Evolutionary conservation across 2,113 vertebrate species (phyloP).

Genomic region (Cryptotis parvus): DNA sequence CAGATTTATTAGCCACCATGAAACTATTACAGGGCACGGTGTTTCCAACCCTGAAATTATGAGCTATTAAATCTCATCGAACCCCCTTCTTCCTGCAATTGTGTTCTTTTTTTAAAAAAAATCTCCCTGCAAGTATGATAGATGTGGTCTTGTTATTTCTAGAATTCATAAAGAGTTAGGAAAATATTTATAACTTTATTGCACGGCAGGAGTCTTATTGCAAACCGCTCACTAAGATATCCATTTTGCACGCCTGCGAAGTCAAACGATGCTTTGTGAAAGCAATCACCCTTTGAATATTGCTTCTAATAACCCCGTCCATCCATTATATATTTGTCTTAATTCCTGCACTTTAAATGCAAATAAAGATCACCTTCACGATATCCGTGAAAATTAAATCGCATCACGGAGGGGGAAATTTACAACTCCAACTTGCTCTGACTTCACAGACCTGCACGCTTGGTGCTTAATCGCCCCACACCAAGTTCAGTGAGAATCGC

Average conservation of each 20-base stretch:
- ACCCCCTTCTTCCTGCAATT: background rate
- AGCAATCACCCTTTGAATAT: background rate
- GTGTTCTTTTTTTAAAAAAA: background rate
- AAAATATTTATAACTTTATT: background rate
- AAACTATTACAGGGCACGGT: background rate
- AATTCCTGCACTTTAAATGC: slow-evolving; percentile 25
- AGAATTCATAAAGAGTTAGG: background rate
- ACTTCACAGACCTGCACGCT: too few species aligned
- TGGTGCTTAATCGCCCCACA: too few species aligned
- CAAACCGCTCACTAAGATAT: too few species aligned
- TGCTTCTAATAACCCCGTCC: background rate
- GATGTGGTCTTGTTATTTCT: background rate
- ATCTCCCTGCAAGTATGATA: background rate
- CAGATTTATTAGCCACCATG: background rate
- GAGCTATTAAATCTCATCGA: background rate
- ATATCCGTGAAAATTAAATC: slow-evolving; percentile 14
- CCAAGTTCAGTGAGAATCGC: too few species aligned
- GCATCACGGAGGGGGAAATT: background rate
- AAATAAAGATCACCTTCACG: slow-evolving; percentile 35
- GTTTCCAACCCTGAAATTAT: background rate
- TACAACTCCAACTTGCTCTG: background rate
- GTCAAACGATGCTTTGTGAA: background rate
- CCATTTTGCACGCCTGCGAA: background rate
- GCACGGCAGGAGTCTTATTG: too few species aligned
- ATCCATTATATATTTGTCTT: background rate